phyloP scores from a whole-genome alignment of 2,113 vertebrate genomes.

The Mesembrinibis cayennensis region DNA sequence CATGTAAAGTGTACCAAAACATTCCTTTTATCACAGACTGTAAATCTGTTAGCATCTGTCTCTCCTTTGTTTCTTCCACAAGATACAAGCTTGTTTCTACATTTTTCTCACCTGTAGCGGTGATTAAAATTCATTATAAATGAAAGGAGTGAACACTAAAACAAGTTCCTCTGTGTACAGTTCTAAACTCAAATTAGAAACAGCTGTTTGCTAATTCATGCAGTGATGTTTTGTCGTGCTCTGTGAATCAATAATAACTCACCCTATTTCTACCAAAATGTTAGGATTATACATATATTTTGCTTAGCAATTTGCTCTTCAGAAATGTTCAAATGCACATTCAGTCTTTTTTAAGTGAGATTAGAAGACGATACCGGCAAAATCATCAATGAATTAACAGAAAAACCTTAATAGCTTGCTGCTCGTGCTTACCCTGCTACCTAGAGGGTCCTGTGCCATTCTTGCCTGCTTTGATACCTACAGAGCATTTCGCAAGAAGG shows the following conservation, averaged over 20 bases:
- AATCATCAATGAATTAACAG: background rate
- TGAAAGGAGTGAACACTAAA: constrained; percentile 87
- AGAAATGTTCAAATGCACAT: background rate
- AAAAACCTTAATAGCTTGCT: background rate
- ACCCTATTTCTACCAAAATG: constrained; percentile 75
- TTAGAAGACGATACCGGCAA: background rate
- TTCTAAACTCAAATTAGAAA: constrained; percentile 90
- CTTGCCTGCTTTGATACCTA: background rate
- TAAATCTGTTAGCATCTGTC: constrained; percentile 86
- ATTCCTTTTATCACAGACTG: constrained; percentile 86
- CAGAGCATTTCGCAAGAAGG: background rate
- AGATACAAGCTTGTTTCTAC: constrained; percentile 90
- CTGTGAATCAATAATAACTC: constrained; percentile 85
- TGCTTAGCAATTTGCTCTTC: constrained; percentile 36
- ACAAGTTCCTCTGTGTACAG: constrained; percentile 88
- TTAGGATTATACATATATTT: constrained; percentile 66
- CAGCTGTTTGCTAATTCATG: constrained; percentile 91
- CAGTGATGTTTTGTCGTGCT: constrained; percentile 84
- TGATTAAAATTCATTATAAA: constrained; percentile 90
- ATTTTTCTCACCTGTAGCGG: constrained; percentile 88
- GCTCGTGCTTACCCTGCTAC: background rate
- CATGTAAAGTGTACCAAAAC: constrained; percentile 89
- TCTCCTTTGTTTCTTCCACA: constrained; percentile 83
- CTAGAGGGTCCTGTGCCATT: background rate
- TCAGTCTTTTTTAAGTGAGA: background rate